A percentile compares a stretch with the other conserved stretches of the same genome.
These are phyloP conservation scores for Pinctada fucata DNA, from an alignment of 2,888 invertebrate species.

Conservation along the genomic window DNA sequence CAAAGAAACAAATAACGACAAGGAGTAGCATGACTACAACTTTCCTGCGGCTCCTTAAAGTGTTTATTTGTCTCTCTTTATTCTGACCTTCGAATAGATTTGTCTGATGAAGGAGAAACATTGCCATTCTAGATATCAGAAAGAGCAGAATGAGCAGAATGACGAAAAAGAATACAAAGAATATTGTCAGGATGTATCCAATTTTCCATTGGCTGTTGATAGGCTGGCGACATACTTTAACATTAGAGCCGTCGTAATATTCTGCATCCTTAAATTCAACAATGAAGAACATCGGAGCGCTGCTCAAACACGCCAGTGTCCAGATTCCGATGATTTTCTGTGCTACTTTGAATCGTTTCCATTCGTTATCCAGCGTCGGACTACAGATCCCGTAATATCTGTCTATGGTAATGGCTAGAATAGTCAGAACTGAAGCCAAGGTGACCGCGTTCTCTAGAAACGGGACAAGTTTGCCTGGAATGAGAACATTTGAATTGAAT, in stretches of 20 bases:
- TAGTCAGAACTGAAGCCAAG: conserved; percentile 13
- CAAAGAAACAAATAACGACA: conserved; percentile 20
- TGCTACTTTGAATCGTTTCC: background rate
- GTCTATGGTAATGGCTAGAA: conserved; percentile 15
- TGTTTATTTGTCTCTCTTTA: background rate
- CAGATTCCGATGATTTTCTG: background rate
- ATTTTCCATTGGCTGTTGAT: conserved; percentile 17
- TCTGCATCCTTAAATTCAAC: background rate
- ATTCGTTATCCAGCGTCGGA: background rate
- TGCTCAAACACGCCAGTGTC: conserved; percentile 4
- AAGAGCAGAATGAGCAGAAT: background rate
- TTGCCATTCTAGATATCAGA: conserved; percentile 12
- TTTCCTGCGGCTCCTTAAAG: conserved; percentile 10
- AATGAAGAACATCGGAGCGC: conserved; percentile 7
- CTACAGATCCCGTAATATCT: conserved; percentile 18
- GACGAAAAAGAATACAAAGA: conserved; percentile 10
- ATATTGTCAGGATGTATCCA: conserved; percentile 2
- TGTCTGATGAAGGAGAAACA: background rate
- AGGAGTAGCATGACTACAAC: conserved; percentile 22
- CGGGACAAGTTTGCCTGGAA: conserved; percentile 20
- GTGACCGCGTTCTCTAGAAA: conserved; percentile 16
- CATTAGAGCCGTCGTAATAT: conserved; percentile 8
- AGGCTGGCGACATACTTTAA: conserved; percentile 10
- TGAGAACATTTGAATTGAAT: background rate
- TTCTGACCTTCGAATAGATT: conserved; percentile 6